Evolutionary conservation across 2,113 vertebrate species (phyloP).

Genomic region (Dolichotis patagonum): DNA sequence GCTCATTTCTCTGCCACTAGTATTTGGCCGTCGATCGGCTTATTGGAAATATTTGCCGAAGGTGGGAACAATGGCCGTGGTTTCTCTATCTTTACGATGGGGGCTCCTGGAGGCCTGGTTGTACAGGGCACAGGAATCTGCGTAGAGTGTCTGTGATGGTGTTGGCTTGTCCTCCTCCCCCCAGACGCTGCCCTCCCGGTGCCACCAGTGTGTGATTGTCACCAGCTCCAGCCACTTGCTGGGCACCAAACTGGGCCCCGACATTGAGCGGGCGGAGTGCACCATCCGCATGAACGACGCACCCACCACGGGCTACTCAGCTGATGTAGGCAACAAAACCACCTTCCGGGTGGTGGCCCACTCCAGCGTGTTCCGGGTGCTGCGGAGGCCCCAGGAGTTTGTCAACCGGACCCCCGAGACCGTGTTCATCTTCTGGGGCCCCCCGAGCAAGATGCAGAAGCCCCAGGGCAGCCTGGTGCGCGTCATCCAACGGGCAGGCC

Average conservation of each 20-base stretch:
- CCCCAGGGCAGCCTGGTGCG: conserved; percentile 90
- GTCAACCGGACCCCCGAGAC: conserved; percentile 90
- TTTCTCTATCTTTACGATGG: neutral
- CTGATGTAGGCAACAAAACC: conserved; percentile 94
- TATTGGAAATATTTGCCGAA: neutral
- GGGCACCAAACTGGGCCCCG: conserved; percentile 89
- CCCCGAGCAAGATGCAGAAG: conserved; percentile 92
- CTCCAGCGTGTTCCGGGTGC: conserved; percentile 94
- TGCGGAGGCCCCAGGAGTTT: conserved; percentile 92
- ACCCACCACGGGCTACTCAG: conserved; percentile 91
- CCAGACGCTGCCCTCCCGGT: conserved; percentile 93
- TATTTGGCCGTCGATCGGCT: neutral
- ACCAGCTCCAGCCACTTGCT: conserved; percentile 98
- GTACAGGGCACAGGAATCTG: neutral
- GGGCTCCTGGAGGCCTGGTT: neutral
- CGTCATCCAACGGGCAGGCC: conserved; percentile 92
- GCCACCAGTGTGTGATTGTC: conserved; percentile 92
- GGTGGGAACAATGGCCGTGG: neutral
- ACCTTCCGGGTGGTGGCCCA: conserved; percentile 95
- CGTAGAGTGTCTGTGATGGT: rapidly evolving
- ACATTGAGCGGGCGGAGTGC: conserved; percentile 93
- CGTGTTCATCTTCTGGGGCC: conserved; percentile 96
- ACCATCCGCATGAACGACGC: conserved; percentile 98
- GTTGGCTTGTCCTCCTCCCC: conserved; percentile 23
- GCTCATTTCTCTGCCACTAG: neutral